Evolutionary conservation across 92 coral and sea anemone species (phyloP).

Genomic region (Porites rus): DNA sequence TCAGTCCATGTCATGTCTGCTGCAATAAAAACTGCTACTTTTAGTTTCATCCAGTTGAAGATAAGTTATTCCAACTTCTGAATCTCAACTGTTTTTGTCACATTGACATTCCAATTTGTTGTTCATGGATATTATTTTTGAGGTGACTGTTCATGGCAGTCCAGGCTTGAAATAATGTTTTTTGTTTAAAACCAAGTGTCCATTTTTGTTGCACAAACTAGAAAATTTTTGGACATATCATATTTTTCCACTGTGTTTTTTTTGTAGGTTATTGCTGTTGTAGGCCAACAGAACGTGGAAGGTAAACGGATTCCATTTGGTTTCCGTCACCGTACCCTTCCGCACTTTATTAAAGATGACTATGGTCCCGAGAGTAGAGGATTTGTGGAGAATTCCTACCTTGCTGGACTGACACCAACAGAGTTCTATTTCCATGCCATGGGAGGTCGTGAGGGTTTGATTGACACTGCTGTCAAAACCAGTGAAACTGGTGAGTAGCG

Average conservation of each 20-base stretch:
- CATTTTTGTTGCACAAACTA: too few relatives aligned
- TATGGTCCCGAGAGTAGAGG: slow-evolving; percentile 99
- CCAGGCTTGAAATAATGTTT: too few relatives aligned
- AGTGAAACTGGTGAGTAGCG: slow-evolving; percentile 96
- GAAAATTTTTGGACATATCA: too few relatives aligned
- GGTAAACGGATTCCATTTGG: slow-evolving; percentile 99
- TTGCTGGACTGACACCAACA: slow-evolving; percentile 99
- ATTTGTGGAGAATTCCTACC: slow-evolving; percentile 99
- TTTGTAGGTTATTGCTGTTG: slow-evolving; percentile 98
- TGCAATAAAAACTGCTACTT: too few relatives aligned
- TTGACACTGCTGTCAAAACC: slow-evolving; percentile 99
- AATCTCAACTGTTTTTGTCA: too few relatives aligned
- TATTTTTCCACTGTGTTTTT: not conserved
- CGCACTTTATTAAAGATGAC: slow-evolving; percentile 98
- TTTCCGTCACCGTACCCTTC: slow-evolving; percentile 98
- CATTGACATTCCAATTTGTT: too few relatives aligned
- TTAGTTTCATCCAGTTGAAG: too few relatives aligned
- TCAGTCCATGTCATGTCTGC: not conserved
- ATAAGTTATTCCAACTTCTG: too few relatives aligned
- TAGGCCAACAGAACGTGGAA: slow-evolving; percentile 99
- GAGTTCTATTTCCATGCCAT: slow-evolving; percentile 99
- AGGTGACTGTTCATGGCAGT: too few relatives aligned
- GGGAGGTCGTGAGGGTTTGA: slow-evolving; percentile 99
- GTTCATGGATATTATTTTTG: too few relatives aligned
- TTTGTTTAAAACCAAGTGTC: too few relatives aligned